phyloP scores from a whole-genome alignment of 2,888 invertebrate species.

The Macrophya alboannulata region DNA sequence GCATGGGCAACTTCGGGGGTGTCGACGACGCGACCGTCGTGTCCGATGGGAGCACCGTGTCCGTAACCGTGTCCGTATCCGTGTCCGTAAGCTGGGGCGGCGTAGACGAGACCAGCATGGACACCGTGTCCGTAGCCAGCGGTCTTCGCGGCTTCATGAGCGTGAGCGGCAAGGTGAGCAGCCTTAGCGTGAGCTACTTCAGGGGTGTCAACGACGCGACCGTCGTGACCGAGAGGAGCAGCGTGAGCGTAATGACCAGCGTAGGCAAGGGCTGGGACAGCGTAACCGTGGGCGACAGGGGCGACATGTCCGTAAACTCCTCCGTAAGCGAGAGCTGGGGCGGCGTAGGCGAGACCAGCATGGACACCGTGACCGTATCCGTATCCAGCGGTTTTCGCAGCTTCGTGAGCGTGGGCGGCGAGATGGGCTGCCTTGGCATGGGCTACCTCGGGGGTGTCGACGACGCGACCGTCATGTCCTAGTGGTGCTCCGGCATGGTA shows the following conservation, averaged over 20 bases:
- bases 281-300: slow-evolving; percentile 57
- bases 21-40: slow-evolving; percentile 60
- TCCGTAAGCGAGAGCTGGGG: slow-evolving; percentile 66
- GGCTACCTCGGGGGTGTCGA: slow-evolving; percentile 77
- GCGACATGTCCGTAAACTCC: slow-evolving; percentile 6
- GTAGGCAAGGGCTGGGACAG: slow-evolving; percentile 49
- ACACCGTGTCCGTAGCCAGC: slow-evolving; percentile 36
- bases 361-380: slow-evolving; percentile 63
- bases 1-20: slow-evolving; percentile 65
- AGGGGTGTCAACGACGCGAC: slow-evolving; percentile 58
- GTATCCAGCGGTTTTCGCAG: slow-evolving; percentile 45
- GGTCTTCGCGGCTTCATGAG: slow-evolving; percentile 58
- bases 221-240: slow-evolving; percentile 53
- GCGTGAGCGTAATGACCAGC: slow-evolving; percentile 51
- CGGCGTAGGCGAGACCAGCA: slow-evolving; percentile 69
- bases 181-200: slow-evolving; percentile 68
- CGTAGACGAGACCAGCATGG: slow-evolving; percentile 41
- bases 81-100: slow-evolving; percentile 47
- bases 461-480: slow-evolving; percentile 71
- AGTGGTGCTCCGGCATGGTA: slow-evolving; percentile 65
- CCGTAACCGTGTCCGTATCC: slow-evolving; percentile 55
- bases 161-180: slow-evolving; percentile 57
- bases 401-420: slow-evolving; percentile 56
- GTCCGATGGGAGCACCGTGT: slow-evolving; percentile 56
- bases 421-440: slow-evolving; percentile 70